Base-by-base conservation (phyloP, 2,888 invertebrate species). In the Volucella bombylans region DNA sequence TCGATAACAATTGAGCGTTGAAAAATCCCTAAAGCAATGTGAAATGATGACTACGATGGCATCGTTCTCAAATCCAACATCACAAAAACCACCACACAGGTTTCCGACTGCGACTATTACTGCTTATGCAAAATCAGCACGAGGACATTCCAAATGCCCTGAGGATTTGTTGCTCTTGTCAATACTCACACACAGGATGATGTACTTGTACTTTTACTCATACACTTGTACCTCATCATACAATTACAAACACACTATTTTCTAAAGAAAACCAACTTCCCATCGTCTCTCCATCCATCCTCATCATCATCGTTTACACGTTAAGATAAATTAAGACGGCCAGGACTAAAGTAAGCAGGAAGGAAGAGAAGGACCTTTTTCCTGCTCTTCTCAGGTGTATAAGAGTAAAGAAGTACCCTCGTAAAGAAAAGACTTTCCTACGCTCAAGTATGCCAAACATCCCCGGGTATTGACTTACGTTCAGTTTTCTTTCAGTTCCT, bases 291-390 rank as follows among this genome's bases (percentile, higher is more conserved):
- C 67, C 69, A 68, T 54, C 61, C 71, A 43, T 54, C 55, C 50
- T 77, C 68, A 65, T 80, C 73, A 71, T 85, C 85, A 81, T 81
- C 85, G 85, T 80, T 85, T 85, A 76, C 71, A 85, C 76, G 80
- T 85, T 80, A 85, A 85, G 80, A 85, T 81, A 85, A 85, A 80
- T 85, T 85, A 85, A 85, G 57, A 67, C 23, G 23, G 4, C 23
- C 23, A 23, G 72, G 67, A 78, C 78, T 55, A 74, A 39, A 68
- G 49, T 38, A 71, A 47, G 47, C 52, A 72, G 39, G 55, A 68
- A 62, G 52, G 47, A 64, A 31, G 47, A 31, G 12, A 77, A 72
- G 52, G 55, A 45, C 72, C 59, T 71, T 23, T 49, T 71, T 43
- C 43, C 55, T n/a, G 14, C 50, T 61, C 45, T 43, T 64, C 38